A percentile compares a stretch with the other conserved stretches of the same genome.
Evolutionary conservation across 2,797 vertebrate species (phyloP).

Genomic region (Poeciliopsis infans): DNA sequence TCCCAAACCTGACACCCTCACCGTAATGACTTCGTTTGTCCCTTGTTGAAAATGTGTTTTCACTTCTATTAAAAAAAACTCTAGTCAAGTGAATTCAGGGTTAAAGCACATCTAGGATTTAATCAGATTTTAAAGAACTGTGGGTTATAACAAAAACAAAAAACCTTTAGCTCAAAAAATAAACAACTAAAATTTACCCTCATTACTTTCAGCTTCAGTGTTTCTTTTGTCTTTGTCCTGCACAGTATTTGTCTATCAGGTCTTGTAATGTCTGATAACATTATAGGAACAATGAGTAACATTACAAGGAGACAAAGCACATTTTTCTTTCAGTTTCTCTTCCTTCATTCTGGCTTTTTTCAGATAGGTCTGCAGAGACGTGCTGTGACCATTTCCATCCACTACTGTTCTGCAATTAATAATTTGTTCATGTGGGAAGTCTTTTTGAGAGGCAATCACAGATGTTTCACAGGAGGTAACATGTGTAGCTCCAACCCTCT

Average conservation of each 20-base stretch:
- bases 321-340: neutral
- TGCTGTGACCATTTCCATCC: neutral
- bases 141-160: neutral
- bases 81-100: neutral
- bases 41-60: neutral
- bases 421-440: neutral
- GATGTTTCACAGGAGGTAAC: neutral
- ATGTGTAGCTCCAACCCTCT: neutral
- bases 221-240: neutral
- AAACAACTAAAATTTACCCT: neutral
- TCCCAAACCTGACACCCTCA: neutral
- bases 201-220: neutral
- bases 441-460: neutral
- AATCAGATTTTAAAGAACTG: neutral
- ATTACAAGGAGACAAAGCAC: neutral
- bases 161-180: neutral
- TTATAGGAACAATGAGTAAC: neutral
- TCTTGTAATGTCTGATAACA: neutral
- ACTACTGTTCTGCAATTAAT: neutral
- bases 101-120: neutral
- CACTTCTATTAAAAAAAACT: neutral
- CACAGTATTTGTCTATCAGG: neutral
- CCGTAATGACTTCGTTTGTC: neutral
- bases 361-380: neutral
- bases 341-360: neutral